Conservation (phyloP, 2,888 invertebrate genomes). For the Tetrapedia diversipes region DNA sequence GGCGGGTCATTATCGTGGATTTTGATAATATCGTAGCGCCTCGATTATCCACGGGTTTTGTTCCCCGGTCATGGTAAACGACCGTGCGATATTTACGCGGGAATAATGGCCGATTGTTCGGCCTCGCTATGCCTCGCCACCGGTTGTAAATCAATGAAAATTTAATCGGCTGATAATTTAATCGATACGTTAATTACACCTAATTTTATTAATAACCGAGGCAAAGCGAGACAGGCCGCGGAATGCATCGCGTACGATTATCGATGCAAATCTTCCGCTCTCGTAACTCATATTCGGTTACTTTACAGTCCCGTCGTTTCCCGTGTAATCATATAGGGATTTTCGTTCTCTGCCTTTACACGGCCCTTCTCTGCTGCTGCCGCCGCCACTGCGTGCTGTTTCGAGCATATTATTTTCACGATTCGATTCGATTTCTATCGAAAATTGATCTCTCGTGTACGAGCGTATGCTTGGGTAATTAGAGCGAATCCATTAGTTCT, state of each 20-base stretch:
- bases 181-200: conserved; percentile 55
- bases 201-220: conserved; percentile 53
- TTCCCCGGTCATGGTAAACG: conserved; percentile 34
- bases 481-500: neutral
- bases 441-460: neutral
- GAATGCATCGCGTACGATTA: neutral
- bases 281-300: neutral
- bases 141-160: conserved; percentile 49
- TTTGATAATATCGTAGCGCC: conserved; percentile 56
- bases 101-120: conserved; percentile 34
- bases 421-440: neutral
- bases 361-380: too few relatives aligned
- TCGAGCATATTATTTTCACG: neutral
- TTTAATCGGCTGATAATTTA: conserved; percentile 54
- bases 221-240: neutral
- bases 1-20: conserved; percentile 68
- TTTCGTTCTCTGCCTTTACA: neutral
- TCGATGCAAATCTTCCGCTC: conserved; percentile 18
- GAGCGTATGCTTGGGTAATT: neutral
- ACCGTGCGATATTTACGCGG: conserved; percentile 41
- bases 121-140: neutral
- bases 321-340: neutral
- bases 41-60: conserved; percentile 50
- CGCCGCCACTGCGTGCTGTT: neutral
- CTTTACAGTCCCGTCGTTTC: neutral